Base-by-base conservation (phyloP, 2,888 invertebrate species). In the Pandemis corylana region DNA sequence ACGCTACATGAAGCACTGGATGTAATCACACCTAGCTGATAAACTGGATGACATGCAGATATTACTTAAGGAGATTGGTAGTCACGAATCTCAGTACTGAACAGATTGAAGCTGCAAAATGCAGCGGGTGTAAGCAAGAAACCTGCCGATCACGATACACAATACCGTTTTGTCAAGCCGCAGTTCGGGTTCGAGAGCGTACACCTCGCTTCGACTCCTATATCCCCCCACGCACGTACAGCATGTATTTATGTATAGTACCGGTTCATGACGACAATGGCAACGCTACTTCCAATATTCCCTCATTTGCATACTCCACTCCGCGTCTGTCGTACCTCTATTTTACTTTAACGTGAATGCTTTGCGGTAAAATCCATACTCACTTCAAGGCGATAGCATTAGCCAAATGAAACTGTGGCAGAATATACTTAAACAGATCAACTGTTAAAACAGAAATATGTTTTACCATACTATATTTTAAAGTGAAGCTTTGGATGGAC, bases 231-330 rank as follows among this genome's bases (percentile, higher is more conserved):
- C 61, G 59, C 61, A 62, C 10, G 44, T 65, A 46, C 67, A 42
- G 13, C 20, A 12, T 28, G 59, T 62, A 53, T 56, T 46, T 62
- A 68, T 56, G 61, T 70, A 72, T 63, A 70, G 62, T 67, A 28
- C 59, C 81, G 85, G 79, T 78, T 75, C 77, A 80, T 84, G 82
- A 81, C 81, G 88, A 89, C 90, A 91, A 90, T 88, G 81, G 85
- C 85, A 81, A 78, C 84, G 85, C 85, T 89, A 88, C 90, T 88
- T 85, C 87, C 88, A 89, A 90, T 91, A 90, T 87, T 87, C 80
- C 85, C 87, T 90, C 89, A 93, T 93, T 93, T 93, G 87, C 92
- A 93, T 93, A 88, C 85, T 84, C 84, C 83, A 84, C 84, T 84
- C 80, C 77, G 76, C 78, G 72, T 75, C 63, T 67, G 76, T 71